Percentiles rank a stretch among this genome's conserved stretches.
These are phyloP conservation scores for Trachemys scripta DNA, from an alignment of 2,113 vertebrate species.

Conservation along the genomic window DNA sequence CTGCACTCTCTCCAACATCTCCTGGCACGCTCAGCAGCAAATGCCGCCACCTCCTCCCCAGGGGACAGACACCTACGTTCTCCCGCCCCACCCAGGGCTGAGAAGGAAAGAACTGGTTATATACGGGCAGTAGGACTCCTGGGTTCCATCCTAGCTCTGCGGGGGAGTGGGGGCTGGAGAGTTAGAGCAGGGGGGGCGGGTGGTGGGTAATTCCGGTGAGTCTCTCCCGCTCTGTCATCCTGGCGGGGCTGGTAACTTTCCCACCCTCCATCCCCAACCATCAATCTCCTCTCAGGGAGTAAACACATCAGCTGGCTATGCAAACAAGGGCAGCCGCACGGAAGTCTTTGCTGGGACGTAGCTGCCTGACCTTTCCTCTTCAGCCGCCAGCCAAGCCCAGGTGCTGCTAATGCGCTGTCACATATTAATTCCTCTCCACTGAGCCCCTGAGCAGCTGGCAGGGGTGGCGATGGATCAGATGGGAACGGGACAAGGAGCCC, in stretches of 20 bases:
- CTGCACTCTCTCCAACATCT: background rate
- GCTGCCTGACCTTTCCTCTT: background rate
- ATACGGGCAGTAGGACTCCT: background rate
- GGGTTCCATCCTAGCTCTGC: background rate
- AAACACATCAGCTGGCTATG: background rate
- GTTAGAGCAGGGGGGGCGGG: background rate
- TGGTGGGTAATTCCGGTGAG: background rate
- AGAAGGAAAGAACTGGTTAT: background rate
- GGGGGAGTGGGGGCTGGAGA: no score
- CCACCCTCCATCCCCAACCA: background rate
- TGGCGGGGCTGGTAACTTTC: background rate
- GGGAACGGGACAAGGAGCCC: background rate
- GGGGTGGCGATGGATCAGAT: background rate
- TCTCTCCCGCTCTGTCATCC: background rate
- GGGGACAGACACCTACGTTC: background rate
- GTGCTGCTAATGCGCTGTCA: constrained; percentile 40
- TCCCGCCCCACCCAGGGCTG: background rate
- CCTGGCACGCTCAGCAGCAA: background rate
- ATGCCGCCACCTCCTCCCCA: background rate
- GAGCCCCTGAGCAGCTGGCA: background rate
- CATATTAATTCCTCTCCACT: constrained; percentile 35
- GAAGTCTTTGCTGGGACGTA: background rate
- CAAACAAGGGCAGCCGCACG: background rate
- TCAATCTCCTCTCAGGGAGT: background rate
- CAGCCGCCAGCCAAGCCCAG: background rate